phyloP scores from a whole-genome alignment of 2,888 invertebrate genomes.

The Cheilosia impressa region DNA sequence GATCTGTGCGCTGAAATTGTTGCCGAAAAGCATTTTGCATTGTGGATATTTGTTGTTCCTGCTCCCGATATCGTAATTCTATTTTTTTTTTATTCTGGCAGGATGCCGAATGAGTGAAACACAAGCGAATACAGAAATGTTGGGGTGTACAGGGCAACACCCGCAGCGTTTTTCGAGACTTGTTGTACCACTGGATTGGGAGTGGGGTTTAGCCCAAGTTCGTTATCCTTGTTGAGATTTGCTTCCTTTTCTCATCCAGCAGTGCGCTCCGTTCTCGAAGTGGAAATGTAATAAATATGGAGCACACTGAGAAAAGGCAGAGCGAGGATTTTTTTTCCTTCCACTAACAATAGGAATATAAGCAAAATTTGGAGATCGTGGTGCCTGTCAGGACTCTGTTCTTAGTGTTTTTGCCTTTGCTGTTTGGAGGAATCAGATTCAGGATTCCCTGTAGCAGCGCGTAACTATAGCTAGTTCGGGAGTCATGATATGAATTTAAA shows the following conservation, averaged over 20 bases:
- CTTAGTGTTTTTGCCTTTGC: slow-evolving; percentile 22
- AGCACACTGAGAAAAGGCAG: slow-evolving; percentile 43
- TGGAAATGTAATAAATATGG: slow-evolving; percentile 69
- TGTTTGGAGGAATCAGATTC: slow-evolving; percentile 34
- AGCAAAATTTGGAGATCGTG: slow-evolving; percentile 50
- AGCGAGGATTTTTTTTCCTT: slow-evolving; percentile 7
- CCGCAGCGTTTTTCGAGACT: slow-evolving; percentile 30
- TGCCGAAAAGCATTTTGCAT: slow-evolving; percentile 45
- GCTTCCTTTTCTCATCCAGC: neutral
- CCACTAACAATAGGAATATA: slow-evolving; percentile 42
- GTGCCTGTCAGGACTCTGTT: slow-evolving; percentile 3
- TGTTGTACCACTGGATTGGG: neutral
- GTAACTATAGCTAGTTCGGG: neutral
- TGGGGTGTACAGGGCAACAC: slow-evolving; percentile 9
- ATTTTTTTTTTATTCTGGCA: slow-evolving; percentile 28
- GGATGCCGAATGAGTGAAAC: slow-evolving; percentile 38
- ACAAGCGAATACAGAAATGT: slow-evolving; percentile 14
- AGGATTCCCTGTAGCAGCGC: neutral
- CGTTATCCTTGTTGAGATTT: slow-evolving; percentile 63
- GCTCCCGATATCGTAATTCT: slow-evolving; percentile 2
- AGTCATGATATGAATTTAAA: slow-evolving; percentile 50
- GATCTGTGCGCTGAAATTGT: slow-evolving; percentile 46
- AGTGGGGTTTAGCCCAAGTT: slow-evolving; percentile 37
- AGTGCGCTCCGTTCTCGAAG: slow-evolving; percentile 4
- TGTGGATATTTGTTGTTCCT: slow-evolving; percentile 50